Evolutionary conservation across 2,888 invertebrate species (phyloP).

Genomic region (Hecatera dysodea): DNA sequence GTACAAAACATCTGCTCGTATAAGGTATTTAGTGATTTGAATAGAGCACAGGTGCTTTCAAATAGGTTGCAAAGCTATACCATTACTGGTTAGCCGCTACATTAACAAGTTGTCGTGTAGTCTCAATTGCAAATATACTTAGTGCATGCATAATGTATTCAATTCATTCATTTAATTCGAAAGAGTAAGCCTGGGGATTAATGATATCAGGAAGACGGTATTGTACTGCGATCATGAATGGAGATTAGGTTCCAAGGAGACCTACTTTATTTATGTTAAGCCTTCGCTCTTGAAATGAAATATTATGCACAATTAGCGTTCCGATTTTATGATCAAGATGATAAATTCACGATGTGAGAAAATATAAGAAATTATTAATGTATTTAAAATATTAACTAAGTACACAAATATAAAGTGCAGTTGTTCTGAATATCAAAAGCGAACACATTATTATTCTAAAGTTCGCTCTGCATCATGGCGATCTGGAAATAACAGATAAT

Average conservation of each 20-base stretch:
- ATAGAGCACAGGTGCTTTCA: conserved; percentile 54
- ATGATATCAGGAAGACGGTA: conserved; percentile 50
- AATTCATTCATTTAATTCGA: conserved; percentile 58
- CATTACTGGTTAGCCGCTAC: conserved; percentile 52
- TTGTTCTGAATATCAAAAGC: conserved; percentile 27
- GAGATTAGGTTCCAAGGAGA: conserved; percentile 38
- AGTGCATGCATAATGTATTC: conserved; percentile 53
- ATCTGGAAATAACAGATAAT: conserved; percentile 52
- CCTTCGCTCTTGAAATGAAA: conserved; percentile 26
- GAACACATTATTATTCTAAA: conserved; percentile 26
- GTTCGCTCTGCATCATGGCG: conserved; percentile 26
- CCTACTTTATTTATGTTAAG: conserved; percentile 21
- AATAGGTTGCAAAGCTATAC: conserved; percentile 48
- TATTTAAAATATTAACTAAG: conserved; percentile 38
- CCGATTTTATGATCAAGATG: conserved; percentile 18
- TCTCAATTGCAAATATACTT: conserved; percentile 61
- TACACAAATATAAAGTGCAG: conserved; percentile 11
- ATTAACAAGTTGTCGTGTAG: conserved; percentile 59
- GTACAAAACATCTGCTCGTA: conserved; percentile 33
- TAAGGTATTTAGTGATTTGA: conserved; percentile 49
- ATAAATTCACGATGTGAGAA: conserved; percentile 32
- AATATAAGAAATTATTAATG: conserved; percentile 26
- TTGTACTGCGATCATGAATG: conserved; percentile 24
- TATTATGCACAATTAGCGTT: conserved; percentile 21
- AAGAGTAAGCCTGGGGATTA: conserved; percentile 48